Base-by-base conservation (phyloP, 1,140 invertebrate species). In the Zophobas atratus region DNA sequence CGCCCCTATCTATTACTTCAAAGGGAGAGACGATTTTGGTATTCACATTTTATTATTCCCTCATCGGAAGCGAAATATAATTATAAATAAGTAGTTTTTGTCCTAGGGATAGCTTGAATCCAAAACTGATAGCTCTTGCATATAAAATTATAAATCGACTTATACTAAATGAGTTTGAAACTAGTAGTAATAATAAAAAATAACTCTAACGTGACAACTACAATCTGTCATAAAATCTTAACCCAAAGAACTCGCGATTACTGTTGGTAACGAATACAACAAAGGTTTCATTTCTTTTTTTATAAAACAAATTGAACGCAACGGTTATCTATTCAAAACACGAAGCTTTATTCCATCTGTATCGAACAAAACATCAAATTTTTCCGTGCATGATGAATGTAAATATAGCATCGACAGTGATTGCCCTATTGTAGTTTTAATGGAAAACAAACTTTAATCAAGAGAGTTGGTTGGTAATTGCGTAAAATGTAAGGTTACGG, bases 371-470 rank as follows among this genome's bases (percentile, higher is more conserved):
- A 67, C 43, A 67, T 67, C 60, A 67, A 67, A 67, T 67, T 67
- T 67, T 67, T 67, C 60, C 60, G 39, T 67, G 60, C 39, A 67
- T 67, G 60, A 67, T 67, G 60, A 67, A 67, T 67, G 60, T 67
- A 67, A 67, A 67, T 67, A 67, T 67, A 67, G 39, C 39, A 67
- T 67, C 4, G 60, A 67, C 60, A 67, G 60, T 67, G 60, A 67
- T 67, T 67, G 60, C 60, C 35, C 60, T 43, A 67, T 67, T 67
- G 60, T 67, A 67, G 39, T 67, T 67, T 67, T 67, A 67, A 67
- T 67, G 60, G 60, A 67, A 67, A 67, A 67, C 60, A 67, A 67
- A 67, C 60, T 67, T 67, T 67, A 67, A 67, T 67, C 60, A 67
- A 67, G 60, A 41, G 39, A 67, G 2, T 43, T 36, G 2, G 41